These are phyloP conservation scores for Euplagia quadripunctaria DNA, from an alignment of 2,888 invertebrate species.

Conservation along the genomic window DNA sequence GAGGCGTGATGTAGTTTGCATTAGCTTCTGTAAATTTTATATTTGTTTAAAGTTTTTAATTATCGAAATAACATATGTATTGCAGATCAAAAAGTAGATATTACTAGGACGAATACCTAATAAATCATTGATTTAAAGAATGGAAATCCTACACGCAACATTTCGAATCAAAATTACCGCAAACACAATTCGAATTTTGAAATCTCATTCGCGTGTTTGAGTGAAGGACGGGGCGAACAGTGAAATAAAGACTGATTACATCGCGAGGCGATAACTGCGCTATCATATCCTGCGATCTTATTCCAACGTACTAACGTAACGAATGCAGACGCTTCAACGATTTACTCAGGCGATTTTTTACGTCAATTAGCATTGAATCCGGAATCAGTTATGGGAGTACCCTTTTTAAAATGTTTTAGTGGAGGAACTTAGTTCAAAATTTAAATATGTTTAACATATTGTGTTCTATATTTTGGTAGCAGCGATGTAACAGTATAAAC, in stretches of 20 bases:
- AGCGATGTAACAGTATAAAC: neutral
- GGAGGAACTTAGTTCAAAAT: conserved; percentile 16
- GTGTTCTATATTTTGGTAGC: too few relatives aligned
- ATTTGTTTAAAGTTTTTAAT: too few relatives aligned
- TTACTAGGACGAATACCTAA: neutral
- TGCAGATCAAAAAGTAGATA: neutral
- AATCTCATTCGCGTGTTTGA: conserved; percentile 50
- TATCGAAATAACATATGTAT: too few relatives aligned
- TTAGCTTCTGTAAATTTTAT: neutral
- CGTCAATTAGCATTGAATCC: conserved; percentile 66
- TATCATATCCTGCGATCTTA: conserved; percentile 64
- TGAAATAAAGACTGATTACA: conserved; percentile 58
- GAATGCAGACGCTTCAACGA: conserved; percentile 66
- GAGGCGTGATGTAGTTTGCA: neutral
- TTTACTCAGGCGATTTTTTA: conserved; percentile 69
- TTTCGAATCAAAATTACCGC: conserved; percentile 8
- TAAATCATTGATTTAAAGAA: neutral
- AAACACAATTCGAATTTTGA: conserved; percentile 37
- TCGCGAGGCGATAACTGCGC: conserved; percentile 57
- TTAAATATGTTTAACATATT: neutral
- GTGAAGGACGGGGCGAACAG: conserved; percentile 46
- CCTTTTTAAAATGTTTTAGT: conserved; percentile 38
- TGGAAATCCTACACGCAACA: conserved; percentile 1
- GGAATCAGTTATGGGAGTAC: conserved; percentile 47
- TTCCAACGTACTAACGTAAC: conserved; percentile 59